Percentiles rank a stretch among this genome's conserved stretches.
phyloP scores from a whole-genome alignment of 2,797 vertebrate genomes.

The Octomys mimax region DNA sequence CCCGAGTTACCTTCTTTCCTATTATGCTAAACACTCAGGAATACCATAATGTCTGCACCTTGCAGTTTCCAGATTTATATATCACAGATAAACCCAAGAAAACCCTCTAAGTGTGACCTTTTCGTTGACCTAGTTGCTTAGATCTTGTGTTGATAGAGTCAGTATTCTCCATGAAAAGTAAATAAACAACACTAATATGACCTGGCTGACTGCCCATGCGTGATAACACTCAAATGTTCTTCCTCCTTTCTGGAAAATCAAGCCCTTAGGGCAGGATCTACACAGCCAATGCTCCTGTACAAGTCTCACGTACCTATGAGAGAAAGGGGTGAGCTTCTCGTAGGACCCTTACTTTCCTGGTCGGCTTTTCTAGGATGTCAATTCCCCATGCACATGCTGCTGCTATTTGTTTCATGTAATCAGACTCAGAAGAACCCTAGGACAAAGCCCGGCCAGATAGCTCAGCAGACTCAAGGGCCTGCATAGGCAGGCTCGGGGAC shows the following conservation, averaged over 20 bases:
- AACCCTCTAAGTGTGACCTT: not conserved
- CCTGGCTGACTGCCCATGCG: not conserved
- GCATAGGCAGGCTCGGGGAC: too few species aligned
- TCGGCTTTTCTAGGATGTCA: not conserved
- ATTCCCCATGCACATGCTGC: not conserved
- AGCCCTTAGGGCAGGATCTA: not conserved
- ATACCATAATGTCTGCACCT: not conserved
- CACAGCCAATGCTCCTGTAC: accelerated
- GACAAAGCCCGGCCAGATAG: too few species aligned
- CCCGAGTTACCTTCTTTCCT: not conserved
- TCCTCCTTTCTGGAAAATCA: not conserved
- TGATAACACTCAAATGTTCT: not conserved
- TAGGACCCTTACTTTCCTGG: not conserved
- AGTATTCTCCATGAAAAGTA: not conserved
- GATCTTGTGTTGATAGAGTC: not conserved
- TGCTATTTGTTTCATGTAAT: not conserved
- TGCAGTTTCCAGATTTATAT: not conserved
- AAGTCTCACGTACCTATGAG: accelerated
- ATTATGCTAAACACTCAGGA: not conserved
- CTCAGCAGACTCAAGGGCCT: too few species aligned
- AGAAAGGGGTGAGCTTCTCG: not conserved
- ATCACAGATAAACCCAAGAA: not conserved
- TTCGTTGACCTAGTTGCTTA: not conserved
- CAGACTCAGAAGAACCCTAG: not conserved
- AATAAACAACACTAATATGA: not conserved